Evolutionary conservation across 1,140 invertebrate species (phyloP).

Genomic region (Drosophila dunni): DNA sequence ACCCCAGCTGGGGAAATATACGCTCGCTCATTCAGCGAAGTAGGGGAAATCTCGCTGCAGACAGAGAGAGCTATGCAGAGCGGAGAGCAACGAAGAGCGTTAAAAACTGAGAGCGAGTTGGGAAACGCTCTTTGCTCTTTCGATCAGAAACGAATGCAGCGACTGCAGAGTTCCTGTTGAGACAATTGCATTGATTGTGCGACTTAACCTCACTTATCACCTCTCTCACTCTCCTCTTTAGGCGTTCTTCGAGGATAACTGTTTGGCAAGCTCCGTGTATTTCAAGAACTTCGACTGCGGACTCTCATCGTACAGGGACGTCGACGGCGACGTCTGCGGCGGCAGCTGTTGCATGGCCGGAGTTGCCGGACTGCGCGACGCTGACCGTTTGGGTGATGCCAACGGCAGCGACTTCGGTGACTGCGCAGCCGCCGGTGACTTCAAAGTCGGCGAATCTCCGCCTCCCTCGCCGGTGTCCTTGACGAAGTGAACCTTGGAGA

Average conservation of each 20-base stretch:
- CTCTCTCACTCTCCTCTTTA: slow-evolving; percentile 83
- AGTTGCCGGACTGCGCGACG: slow-evolving; percentile 72
- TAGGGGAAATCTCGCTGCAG: slow-evolving; percentile 66
- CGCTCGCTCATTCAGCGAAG: slow-evolving; percentile 63
- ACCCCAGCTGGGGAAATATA: slow-evolving; percentile 43
- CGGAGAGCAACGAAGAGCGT: slow-evolving; percentile 15
- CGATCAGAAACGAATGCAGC: slow-evolving; percentile 60
- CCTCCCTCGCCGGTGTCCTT: slow-evolving; percentile 95
- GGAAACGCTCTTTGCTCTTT: slow-evolving; percentile 14
- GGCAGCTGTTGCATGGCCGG: slow-evolving; percentile 40
- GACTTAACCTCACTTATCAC: slow-evolving; percentile 9
- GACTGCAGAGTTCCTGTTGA: background rate
- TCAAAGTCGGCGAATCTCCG: slow-evolving; percentile 86
- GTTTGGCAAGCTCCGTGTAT: slow-evolving; percentile 98
- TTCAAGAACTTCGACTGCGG: slow-evolving; percentile 98
- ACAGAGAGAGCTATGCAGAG: slow-evolving; percentile 23
- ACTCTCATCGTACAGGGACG: slow-evolving; percentile 92
- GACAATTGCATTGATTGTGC: slow-evolving; percentile 10
- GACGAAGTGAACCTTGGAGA: slow-evolving; percentile 98
- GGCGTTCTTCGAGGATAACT: slow-evolving; percentile 97
- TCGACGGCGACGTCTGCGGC: slow-evolving; percentile 79
- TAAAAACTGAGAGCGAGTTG: background rate
- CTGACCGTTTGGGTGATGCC: slow-evolving; percentile 71
- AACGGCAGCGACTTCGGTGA: slow-evolving; percentile 71
- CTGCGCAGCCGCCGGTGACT: slow-evolving; percentile 77